Percentiles rank a stretch among this genome's conserved stretches.
These are phyloP conservation scores for Campylomormyrus numenius DNA, from an alignment of 2,113 vertebrate genomes.

Conservation along the genomic window DNA sequence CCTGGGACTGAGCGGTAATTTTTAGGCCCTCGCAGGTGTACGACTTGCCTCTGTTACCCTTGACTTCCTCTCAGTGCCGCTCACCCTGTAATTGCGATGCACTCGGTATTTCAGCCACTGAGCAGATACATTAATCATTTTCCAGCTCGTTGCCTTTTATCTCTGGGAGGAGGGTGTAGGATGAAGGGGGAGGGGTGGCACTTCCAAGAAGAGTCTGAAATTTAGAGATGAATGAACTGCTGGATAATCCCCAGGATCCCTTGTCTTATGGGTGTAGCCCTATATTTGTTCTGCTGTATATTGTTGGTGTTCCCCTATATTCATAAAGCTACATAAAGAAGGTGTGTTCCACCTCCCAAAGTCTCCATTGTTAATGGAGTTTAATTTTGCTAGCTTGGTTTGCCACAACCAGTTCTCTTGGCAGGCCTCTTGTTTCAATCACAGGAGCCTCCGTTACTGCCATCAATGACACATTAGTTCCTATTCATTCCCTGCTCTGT, in stretches of 20 bases:
- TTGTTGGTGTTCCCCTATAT: neutral
- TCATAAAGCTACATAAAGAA: neutral
- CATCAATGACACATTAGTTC: neutral
- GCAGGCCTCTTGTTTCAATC: neutral
- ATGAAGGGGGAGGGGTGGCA: conserved; percentile 23
- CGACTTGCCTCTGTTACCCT: conserved; percentile 42
- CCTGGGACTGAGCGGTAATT: neutral
- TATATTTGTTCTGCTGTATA: neutral
- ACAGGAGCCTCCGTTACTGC: neutral
- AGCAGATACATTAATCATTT: conserved; percentile 72
- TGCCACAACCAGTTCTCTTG: neutral
- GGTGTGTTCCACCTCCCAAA: neutral
- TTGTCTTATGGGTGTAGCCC: neutral
- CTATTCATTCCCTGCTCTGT: neutral
- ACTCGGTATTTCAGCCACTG: conserved; percentile 66
- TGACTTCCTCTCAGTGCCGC: conserved; percentile 37
- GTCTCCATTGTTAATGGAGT: neutral
- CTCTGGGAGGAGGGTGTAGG: conserved; percentile 60
- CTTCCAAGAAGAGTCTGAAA: neutral
- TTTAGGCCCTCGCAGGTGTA: neutral
- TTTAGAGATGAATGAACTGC: conserved; percentile 6
- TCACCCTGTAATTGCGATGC: conserved; percentile 47
- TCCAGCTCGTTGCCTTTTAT: conserved; percentile 61
- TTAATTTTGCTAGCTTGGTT: neutral
- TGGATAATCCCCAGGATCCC: neutral